Evolutionary conservation across 1,140 invertebrate species (phyloP).

Genomic region (Platyscapa corneri): DNA sequence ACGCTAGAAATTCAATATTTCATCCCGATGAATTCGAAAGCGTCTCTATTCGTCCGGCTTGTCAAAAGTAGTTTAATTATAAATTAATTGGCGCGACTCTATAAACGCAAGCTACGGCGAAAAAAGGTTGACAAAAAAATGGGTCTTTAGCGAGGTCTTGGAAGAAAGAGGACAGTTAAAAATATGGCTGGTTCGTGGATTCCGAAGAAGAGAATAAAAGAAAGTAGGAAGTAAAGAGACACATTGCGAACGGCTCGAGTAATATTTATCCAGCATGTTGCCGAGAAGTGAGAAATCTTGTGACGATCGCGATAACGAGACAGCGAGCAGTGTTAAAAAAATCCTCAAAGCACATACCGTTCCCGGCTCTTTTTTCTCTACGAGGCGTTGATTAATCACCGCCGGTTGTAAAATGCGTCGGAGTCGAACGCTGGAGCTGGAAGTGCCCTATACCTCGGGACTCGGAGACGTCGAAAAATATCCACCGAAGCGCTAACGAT

Average conservation of each 20-base stretch:
- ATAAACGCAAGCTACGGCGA: not conserved
- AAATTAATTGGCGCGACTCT: not conserved
- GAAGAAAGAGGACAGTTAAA: constrained; percentile 5
- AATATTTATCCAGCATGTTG: constrained; percentile 30
- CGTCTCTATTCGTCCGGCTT: no score
- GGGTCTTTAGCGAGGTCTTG: not conserved
- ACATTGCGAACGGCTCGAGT: constrained; percentile 9
- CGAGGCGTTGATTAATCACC: constrained; percentile 61
- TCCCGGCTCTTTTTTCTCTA: constrained; percentile 6
- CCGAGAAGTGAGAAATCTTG: constrained; percentile 23
- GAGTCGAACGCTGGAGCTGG: not conserved
- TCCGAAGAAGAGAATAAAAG: not conserved
- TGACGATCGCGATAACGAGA: constrained; percentile 40
- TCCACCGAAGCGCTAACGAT: constrained; percentile 17
- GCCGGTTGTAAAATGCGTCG: constrained; percentile 47
- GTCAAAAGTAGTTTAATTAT: not conserved
- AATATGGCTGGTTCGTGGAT: not conserved
- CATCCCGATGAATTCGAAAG: not conserved
- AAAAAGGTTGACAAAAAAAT: not conserved
- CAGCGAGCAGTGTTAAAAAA: constrained; percentile 52
- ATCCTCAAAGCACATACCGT: constrained; percentile 50
- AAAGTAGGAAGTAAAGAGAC: constrained; percentile 20
- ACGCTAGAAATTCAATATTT: not conserved
- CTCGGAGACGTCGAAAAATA: not conserved
- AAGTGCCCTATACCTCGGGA: not conserved